These are phyloP conservation scores for Drosophila atroscutellata DNA, from an alignment of 2,888 invertebrate genomes.

Conservation along the genomic window DNA sequence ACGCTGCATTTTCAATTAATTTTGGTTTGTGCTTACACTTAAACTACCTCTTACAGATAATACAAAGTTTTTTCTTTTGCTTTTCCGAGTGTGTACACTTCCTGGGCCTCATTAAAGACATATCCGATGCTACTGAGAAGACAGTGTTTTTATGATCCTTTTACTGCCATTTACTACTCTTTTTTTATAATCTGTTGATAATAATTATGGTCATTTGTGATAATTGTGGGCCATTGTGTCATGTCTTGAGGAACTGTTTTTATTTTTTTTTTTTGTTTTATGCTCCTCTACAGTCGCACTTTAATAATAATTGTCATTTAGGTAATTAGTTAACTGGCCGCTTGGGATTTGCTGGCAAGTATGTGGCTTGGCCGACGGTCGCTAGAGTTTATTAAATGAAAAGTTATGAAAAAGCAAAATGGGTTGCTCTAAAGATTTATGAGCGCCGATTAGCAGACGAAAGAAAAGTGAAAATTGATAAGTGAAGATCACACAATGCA, in stretches of 20 bases:
- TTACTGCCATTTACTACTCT: slow-evolving; percentile 37
- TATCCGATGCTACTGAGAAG: slow-evolving; percentile 37
- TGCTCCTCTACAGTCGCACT: slow-evolving; percentile 40
- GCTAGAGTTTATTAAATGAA: slow-evolving; percentile 78
- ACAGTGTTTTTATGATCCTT: slow-evolving; percentile 59
- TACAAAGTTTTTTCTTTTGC: slow-evolving; percentile 9
- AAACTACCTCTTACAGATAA: slow-evolving; percentile 30
- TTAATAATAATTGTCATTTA: slow-evolving; percentile 80
- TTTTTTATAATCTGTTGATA: slow-evolving; percentile 71
- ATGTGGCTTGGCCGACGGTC: slow-evolving; percentile 58
- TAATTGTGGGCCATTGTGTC: slow-evolving; percentile 77
- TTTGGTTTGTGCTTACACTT: slow-evolving; percentile 55
- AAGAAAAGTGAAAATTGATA: slow-evolving; percentile 62
- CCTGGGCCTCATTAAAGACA: slow-evolving; percentile 35
- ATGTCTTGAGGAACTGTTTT: slow-evolving; percentile 37
- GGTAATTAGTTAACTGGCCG: slow-evolving; percentile 71
- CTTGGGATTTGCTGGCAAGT: slow-evolving; percentile 43
- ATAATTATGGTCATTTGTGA: slow-evolving; percentile 82
- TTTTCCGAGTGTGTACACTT: slow-evolving; percentile 26
- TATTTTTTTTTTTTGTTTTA: too few species aligned
- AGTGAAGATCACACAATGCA: slow-evolving; percentile 32
- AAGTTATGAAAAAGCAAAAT: slow-evolving; percentile 68
- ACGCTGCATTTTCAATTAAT: slow-evolving; percentile 23
- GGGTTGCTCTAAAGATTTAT: slow-evolving; percentile 57
- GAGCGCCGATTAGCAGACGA: slow-evolving; percentile 55